These are phyloP conservation scores for Scaptomyza tumidula DNA, from an alignment of 2,888 invertebrate genomes.

Conservation along the genomic window DNA sequence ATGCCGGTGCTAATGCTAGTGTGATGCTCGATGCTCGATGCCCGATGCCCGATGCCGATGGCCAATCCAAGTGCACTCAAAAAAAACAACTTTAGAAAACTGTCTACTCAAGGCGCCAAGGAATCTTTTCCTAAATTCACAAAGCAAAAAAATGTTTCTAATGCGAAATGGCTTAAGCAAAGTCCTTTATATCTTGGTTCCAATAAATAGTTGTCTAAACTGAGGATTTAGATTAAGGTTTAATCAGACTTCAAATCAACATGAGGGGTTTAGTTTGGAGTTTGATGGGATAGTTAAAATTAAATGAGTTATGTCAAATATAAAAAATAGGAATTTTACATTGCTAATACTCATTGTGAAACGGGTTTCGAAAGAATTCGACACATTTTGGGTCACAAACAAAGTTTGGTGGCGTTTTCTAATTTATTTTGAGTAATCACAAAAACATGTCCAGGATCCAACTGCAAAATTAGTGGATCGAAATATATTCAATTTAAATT, in stretches of 20 bases:
- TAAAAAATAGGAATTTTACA: no score
- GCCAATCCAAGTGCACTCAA: neutral
- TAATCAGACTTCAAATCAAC: no score
- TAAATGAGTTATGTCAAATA: no score
- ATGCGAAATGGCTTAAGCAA: neutral
- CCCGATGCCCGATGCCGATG: constrained; percentile 9
- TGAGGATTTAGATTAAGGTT: neutral
- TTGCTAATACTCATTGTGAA: neutral
- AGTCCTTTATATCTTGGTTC: neutral
- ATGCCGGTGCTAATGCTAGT: constrained; percentile 25
- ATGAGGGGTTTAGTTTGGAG: no score
- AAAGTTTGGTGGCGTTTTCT: no score
- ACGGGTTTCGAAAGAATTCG: neutral
- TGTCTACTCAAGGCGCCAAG: neutral
- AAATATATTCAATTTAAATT: no score
- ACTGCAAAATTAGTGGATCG: no score
- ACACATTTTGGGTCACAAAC: no score
- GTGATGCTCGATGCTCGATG: constrained; percentile 12
- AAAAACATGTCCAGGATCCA: no score
- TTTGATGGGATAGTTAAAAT: no score
- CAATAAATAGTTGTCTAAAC: neutral
- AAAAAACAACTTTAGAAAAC: neutral
- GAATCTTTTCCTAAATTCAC: neutral
- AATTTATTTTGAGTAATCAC: no score
- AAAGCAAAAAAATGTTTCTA: neutral